Conservation (phyloP, 2,888 invertebrate species). For the Stratiomys singularior region DNA sequence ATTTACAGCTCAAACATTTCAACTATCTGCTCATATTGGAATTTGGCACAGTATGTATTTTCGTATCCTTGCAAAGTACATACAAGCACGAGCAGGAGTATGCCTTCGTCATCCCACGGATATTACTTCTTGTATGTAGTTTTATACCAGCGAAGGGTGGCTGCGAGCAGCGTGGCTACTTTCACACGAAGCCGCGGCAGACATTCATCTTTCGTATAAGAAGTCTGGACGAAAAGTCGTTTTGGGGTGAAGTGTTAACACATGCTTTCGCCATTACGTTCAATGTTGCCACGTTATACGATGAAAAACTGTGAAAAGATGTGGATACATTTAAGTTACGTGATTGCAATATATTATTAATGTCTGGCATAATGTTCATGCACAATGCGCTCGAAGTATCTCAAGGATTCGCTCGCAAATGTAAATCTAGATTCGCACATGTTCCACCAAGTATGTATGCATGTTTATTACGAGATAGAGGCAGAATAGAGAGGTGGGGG, state of each 20-base stretch:
- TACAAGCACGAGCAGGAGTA: background rate
- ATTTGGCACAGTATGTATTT: constrained; percentile 14
- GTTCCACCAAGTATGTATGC: background rate
- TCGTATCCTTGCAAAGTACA: background rate
- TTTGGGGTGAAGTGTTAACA: constrained; percentile 41
- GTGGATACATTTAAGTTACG: constrained; percentile 47
- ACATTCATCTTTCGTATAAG: constrained; percentile 33
- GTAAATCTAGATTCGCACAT: background rate
- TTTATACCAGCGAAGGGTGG: background rate
- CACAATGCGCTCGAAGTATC: background rate
- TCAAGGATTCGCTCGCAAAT: background rate
- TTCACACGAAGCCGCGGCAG: background rate
- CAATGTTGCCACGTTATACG: constrained; percentile 42
- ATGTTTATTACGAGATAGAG: background rate
- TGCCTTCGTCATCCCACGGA: constrained; percentile 13
- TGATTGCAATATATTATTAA: constrained; percentile 48
- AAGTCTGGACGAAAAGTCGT: constrained; percentile 40
- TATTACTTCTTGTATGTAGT: constrained; percentile 13
- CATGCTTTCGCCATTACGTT: constrained; percentile 43
- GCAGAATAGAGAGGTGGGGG: background rate
- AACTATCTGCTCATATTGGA: constrained; percentile 32
- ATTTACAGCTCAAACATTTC: constrained; percentile 38
- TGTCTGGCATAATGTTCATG: constrained; percentile 15
- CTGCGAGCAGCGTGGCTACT: constrained; percentile 1
- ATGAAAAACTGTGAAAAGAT: constrained; percentile 46